Percentiles rank a stretch among this genome's conserved stretches.
These are phyloP conservation scores for Oxyruncus cristatus DNA, from an alignment of 2,113 vertebrate genomes.

Conservation along the genomic window DNA sequence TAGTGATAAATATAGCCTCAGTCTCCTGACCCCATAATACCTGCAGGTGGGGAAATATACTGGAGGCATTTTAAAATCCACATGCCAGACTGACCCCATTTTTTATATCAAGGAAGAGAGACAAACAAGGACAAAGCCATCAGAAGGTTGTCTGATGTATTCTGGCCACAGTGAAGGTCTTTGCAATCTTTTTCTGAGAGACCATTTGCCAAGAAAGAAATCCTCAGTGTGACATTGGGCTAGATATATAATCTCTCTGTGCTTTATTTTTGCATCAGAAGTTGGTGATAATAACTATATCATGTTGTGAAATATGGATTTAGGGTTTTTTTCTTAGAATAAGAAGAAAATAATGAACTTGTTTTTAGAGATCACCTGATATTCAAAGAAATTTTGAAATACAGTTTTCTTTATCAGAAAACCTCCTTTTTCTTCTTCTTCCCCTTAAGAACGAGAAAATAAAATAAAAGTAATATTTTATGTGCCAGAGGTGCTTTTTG, in stretches of 20 bases:
- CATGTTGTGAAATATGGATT: background rate
- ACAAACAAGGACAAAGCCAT: conserved; percentile 49
- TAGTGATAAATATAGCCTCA: conserved; percentile 15
- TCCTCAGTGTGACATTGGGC: background rate
- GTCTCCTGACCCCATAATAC: background rate
- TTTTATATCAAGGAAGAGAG: conserved; percentile 13
- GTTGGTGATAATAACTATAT: background rate
- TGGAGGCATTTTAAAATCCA: conserved; percentile 19
- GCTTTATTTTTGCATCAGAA: background rate
- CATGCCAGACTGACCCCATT: conserved; percentile 29
- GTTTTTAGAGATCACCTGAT: background rate
- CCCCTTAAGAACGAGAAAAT: background rate
- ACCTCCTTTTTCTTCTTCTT: background rate
- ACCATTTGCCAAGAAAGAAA: background rate
- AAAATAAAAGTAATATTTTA: background rate
- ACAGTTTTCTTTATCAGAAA: background rate
- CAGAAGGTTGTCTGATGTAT: conserved; percentile 42
- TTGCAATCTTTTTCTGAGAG: background rate
- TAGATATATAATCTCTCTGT: background rate
- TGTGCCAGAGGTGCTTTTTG: background rate
- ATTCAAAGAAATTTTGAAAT: background rate
- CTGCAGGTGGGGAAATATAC: conserved; percentile 19
- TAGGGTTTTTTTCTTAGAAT: background rate
- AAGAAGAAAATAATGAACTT: background rate
- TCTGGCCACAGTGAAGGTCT: background rate